These are phyloP conservation scores for Agelastica alni DNA, from an alignment of 2,888 invertebrate species.

Conservation along the genomic window DNA sequence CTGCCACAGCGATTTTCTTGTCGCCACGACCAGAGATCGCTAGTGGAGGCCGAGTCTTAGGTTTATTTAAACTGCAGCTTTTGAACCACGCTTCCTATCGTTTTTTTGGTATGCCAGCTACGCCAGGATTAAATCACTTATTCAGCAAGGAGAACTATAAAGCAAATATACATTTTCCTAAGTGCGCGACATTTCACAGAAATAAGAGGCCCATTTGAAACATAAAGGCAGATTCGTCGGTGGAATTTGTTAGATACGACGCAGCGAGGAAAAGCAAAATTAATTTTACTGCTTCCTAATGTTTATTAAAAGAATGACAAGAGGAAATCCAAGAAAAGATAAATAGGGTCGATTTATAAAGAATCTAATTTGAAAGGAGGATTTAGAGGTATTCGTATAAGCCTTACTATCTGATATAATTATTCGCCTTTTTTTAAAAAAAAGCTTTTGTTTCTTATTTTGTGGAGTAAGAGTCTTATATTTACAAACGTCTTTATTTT, in stretches of 20 bases:
- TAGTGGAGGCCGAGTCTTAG: not conserved
- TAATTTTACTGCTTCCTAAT: constrained; percentile 31
- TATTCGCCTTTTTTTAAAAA: constrained; percentile 35
- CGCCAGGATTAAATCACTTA: not conserved
- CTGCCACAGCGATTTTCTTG: too few relatives aligned
- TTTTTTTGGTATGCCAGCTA: not conserved
- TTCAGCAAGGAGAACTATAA: constrained; percentile 10
- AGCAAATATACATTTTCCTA: constrained; percentile 23
- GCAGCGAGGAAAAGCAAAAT: constrained; percentile 28
- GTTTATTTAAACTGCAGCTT: too few relatives aligned
- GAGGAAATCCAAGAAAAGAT: constrained; percentile 31
- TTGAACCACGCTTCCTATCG: too few relatives aligned
- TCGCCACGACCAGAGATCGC: not conserved
- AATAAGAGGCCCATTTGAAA: constrained; percentile 17
- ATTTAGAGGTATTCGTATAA: constrained; percentile 43
- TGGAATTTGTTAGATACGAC: constrained; percentile 25
- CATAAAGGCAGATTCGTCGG: constrained; percentile 25
- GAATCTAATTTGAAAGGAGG: constrained; percentile 36
- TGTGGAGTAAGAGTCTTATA: constrained; percentile 29
- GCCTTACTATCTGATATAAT: constrained; percentile 44
- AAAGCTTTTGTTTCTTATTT: constrained; percentile 28
- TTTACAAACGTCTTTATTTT: constrained; percentile 40
- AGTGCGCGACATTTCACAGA: constrained; percentile 22
- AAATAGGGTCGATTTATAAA: constrained; percentile 35
- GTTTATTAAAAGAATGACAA: constrained; percentile 35